Base-by-base conservation (phyloP, 2,888 invertebrate species). In the Elegia similella region DNA sequence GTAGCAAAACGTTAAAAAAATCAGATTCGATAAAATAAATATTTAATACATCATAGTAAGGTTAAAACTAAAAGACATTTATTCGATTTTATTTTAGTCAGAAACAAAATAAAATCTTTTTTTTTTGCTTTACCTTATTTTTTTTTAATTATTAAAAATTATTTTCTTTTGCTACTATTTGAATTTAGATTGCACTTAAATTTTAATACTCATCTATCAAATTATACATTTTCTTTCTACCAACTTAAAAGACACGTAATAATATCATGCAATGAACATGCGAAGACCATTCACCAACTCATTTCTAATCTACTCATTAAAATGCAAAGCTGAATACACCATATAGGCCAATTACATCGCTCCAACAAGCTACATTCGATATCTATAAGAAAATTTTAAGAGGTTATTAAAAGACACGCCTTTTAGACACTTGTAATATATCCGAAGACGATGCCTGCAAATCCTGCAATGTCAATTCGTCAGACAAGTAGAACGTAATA, bases 241-340 rank as follows among this genome's bases (percentile, higher is more conserved):
- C 58, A 57, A 57, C 32, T 48, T 56, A 54, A 46, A 34, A 44
- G 17, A 42, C 59, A 62, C 58, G 48, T 55, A 42, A 30, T 50
- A 52, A 42, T 34, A 38, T 50, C 57, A 60, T 55, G 59, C 60
- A 55, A 59, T 53, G 42, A n/a, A 16, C 23, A 38, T 52, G 58
- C 61, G 47, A 56, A 53, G 44, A 29, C 13, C 13, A 13, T 46
- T 32, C 15, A 38, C 6, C 29, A 30, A 15, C 6, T 29, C 7
- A 17, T 42, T 23, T 38, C 7, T 23, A 17, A 7, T 55, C 55
- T 55, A 55, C 34, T 47, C 55, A 12, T 17, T 47, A 10, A 55
- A 44, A 58, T 58, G 56, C 58, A 47, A 61, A 61, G 56, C 56
- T 52, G 13, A 23, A 43, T 34, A 47, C 43, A 56, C 12, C 38